These are phyloP conservation scores for Drosophila albomicans DNA, from an alignment of 1,140 invertebrate species.

Conservation along the genomic window DNA sequence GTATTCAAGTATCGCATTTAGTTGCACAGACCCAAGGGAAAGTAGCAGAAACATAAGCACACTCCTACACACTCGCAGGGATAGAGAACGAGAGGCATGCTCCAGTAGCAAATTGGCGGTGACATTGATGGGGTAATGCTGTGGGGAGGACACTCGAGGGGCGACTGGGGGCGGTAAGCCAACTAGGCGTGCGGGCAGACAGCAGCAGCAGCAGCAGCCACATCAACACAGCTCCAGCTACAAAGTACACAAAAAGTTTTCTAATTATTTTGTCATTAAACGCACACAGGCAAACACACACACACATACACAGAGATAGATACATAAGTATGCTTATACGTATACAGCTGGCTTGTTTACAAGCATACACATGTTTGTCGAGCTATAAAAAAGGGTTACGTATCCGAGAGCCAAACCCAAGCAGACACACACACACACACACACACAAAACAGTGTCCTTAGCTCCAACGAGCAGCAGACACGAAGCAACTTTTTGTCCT, in stretches of 20 bases:
- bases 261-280: constrained; percentile 84
- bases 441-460: constrained; percentile 52
- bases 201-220: constrained; percentile 17
- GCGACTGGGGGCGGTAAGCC: neutral
- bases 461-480: constrained; percentile 51
- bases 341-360: constrained; percentile 64
- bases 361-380: constrained; percentile 78
- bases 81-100: constrained; percentile 16
- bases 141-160: neutral
- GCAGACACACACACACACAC: constrained; percentile 11
- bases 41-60: constrained; percentile 25
- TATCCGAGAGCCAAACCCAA: constrained; percentile 72
- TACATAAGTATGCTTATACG: constrained; percentile 14
- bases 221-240: constrained; percentile 58
- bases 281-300: constrained; percentile 62
- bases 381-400: constrained; percentile 82
- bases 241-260: constrained; percentile 84
- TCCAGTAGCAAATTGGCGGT: constrained; percentile 76
- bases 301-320: constrained; percentile 25
- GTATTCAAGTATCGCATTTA: constrained; percentile 47
- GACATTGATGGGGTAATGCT: constrained; percentile 68
- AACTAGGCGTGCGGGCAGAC: constrained; percentile 34
- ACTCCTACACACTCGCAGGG: neutral
- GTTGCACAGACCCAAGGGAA: constrained; percentile 22
- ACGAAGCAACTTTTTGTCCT: constrained; percentile 80